phyloP scores from a whole-genome alignment of 2,113 vertebrate species.

The Emydocephalus ijimae region DNA sequence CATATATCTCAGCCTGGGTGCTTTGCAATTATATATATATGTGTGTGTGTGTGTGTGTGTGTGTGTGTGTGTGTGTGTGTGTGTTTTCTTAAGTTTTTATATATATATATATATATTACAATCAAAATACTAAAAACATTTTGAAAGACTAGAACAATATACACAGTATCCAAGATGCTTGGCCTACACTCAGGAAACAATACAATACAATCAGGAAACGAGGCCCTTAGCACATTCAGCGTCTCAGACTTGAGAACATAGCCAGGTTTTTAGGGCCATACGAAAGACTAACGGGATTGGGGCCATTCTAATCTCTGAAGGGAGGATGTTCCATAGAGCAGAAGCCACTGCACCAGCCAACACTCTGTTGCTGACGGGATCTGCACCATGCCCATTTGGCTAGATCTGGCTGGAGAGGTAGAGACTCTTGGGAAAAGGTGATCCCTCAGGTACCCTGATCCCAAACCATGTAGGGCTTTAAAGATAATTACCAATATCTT shows the following conservation, averaged over 20 bases:
- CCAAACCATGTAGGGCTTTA: background rate
- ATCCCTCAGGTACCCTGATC: background rate
- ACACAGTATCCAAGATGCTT: background rate
- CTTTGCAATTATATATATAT: background rate
- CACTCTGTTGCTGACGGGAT: background rate
- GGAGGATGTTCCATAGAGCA: background rate
- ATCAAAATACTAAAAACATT: background rate
- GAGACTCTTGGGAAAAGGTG: background rate
- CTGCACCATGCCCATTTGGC: background rate
- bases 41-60: too few relatives aligned
- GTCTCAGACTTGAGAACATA: background rate
- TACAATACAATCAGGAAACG: background rate
- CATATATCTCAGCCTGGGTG: background rate
- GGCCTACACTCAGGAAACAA: background rate
- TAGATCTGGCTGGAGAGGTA: background rate
- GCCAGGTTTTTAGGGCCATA: background rate
- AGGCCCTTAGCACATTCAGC: background rate
- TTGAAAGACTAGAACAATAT: background rate
- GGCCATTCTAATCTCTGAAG: background rate
- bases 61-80: too few relatives aligned
- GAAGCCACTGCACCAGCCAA: background rate
- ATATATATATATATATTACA: background rate
- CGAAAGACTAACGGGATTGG: background rate
- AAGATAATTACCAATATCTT: background rate
- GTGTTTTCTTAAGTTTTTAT: too few relatives aligned